Evolutionary conservation across 2,113 vertebrate species (phyloP).

Genomic region (Rhombomys opimus): DNA sequence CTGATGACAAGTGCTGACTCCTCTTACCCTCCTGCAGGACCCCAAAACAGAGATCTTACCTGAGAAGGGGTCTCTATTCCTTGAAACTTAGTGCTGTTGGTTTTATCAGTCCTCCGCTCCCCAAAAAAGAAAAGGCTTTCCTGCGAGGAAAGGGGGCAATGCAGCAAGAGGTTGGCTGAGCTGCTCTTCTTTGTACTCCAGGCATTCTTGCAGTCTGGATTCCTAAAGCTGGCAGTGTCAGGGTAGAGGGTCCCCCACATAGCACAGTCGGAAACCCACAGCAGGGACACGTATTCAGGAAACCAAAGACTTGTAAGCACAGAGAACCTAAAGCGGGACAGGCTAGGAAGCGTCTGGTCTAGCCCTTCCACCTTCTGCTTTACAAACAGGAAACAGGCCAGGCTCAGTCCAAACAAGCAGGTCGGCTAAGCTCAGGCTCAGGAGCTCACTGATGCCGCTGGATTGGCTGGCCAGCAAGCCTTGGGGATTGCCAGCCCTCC

Average conservation of each 20-base stretch:
- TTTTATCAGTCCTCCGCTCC: constrained; percentile 94
- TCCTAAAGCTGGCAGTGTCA: background rate
- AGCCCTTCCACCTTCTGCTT: background rate
- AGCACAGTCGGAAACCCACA: background rate
- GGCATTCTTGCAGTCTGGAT: background rate
- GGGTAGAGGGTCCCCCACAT: background rate
- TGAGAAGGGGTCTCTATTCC: constrained; percentile 98
- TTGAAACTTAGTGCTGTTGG: constrained; percentile 94
- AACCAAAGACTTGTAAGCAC: background rate
- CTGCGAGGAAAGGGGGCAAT: constrained; percentile 78
- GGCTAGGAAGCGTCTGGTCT: background rate
- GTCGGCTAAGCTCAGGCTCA: too few species aligned
- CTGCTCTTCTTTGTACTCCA: background rate
- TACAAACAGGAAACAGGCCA: background rate
- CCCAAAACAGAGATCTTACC: constrained; percentile 83
- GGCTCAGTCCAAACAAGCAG: background rate
- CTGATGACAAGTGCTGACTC: background rate
- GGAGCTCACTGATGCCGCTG: background rate
- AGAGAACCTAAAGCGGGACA: background rate
- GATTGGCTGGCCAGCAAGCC: too few species aligned
- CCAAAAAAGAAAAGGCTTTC: constrained; percentile 96
- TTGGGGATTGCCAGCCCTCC: background rate
- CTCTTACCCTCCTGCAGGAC: background rate
- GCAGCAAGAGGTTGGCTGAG: background rate
- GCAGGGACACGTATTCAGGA: background rate